Evolutionary conservation across 1,140 invertebrate species (phyloP).

Genomic region (Trichonephila clavipes): DNA sequence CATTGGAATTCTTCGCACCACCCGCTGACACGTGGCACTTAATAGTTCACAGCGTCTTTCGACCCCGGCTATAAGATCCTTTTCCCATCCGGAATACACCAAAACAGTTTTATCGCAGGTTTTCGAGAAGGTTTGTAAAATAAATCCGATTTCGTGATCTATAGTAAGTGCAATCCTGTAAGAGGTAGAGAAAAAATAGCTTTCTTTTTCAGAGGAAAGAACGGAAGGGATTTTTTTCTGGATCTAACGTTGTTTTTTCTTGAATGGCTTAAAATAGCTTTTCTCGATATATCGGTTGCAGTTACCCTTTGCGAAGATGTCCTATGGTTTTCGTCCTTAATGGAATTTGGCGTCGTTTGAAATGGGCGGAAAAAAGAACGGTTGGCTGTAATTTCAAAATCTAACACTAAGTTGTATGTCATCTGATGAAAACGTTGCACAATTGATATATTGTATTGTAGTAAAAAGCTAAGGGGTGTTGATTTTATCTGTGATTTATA

Average conservation of each 20-base stretch:
- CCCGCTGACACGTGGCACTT: neutral
- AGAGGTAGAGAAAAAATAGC: neutral
- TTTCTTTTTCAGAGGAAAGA: neutral
- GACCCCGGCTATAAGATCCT: neutral
- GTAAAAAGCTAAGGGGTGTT: no score
- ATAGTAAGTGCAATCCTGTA: constrained; percentile 33
- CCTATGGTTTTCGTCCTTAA: neutral
- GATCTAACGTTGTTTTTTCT: neutral
- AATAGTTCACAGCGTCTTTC: constrained; percentile 14
- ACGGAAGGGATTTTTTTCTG: no score
- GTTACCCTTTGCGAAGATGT: neutral
- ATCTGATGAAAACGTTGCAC: no score
- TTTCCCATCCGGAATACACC: neutral
- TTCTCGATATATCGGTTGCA: constrained; percentile 16
- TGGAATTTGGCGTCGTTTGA: neutral
- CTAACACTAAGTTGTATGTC: neutral
- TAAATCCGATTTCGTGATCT: constrained; percentile 51
- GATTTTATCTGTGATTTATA: no score
- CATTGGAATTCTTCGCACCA: constrained; percentile 1
- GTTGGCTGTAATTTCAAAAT: neutral
- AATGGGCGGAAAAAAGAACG: neutral
- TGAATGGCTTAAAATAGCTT: neutral
- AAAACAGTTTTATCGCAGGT: constrained; percentile 18
- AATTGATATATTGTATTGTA: no score
- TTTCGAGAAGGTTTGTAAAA: constrained; percentile 20